Evolutionary conservation across 2,113 vertebrate genomes (phyloP), one percentile per base, ranked within the genome.

Genomic region (Phyllopteryx taeniolatus): DNA sequence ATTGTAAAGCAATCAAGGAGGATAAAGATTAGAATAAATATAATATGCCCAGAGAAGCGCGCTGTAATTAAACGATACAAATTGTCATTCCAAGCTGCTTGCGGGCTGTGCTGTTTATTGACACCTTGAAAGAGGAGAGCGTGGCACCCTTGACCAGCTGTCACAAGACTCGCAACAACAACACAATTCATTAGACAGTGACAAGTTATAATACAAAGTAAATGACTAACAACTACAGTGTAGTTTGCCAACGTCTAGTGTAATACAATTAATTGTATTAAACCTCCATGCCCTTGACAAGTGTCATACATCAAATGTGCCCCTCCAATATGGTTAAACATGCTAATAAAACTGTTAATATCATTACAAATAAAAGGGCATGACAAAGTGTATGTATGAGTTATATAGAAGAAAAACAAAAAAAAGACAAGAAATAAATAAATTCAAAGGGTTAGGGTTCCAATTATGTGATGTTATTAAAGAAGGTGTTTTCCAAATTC

Each of bases 1-100:
- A 91, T 83, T 87, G 88, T 83, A 79, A 91, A 89, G 87, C 86
- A 88, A 93, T 93, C 86, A 89, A 89, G 89, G 83, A 85, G 87
- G 82, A 88, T 85, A 91, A 92, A 92, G 88, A 92, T 92, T 90
- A 90, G 87, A 92, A 93, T 84, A 88, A 92, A 92, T 92, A 89
- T 88, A 89, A 76, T 82, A 68, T 60, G 85, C 85, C 85, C 71
- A 74, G 83, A 89, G 85, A 85, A 80, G 78, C 80, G 5, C 56
- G 83, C 78, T 74, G 76, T 92, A 88, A 93, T 92, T 91, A 90
- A 90, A 92, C 83, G 61, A 88, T 85, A 80, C 84, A 92, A 90
- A 92, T 92, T 90, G 82, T 89, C 87, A 90, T 90, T 89, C 86
- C 57, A 70, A 70, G 15, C 5, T 54, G 5, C 51, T n/a, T 54